Evolutionary conservation across 2,888 invertebrate species (phyloP), one percentile per base, ranked within the genome.

Genomic region (Dolichopus griseipennis): DNA sequence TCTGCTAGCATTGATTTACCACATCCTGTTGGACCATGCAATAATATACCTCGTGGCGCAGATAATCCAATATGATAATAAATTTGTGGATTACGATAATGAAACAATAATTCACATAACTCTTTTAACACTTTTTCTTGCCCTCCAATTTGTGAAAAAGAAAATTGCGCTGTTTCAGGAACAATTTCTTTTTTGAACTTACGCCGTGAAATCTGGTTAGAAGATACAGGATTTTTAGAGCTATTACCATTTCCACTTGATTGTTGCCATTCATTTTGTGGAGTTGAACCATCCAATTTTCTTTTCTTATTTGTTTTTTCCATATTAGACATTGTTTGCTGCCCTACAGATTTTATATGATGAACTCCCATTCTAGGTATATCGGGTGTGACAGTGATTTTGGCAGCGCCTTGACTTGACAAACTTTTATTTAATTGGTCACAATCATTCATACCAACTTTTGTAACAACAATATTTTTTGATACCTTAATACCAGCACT

Each of bases 11-110:
- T 83, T 4, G 91, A 92, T 82, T 93, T 93, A 0, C 98, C 97
- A 78, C 95, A 95, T 0, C 98, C 98, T 0, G 97, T 95, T 0
- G 98, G 97, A 0, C 98, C 98, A 79, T 97, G 96, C 65, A 98
- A 83, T 66, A 99, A 82, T 75, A 97, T 90, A 34, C 97, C 97
- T 76, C 93, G 85, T 0, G 96, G 94, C 61, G 96, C 92, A 72
- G 90, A 87, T 67, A 95, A 88, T 1, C 95, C 95, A 71, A 97
- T 83, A 73, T 89, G 86, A 69, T 85, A 83, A 79, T 93, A 96
- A n/a, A 96, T 87, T 79, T 95, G 92, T 2, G 96, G 94, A 76
- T 95, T 92, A 75, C 90, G 91, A 79, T 97, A 88, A 77, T 96
- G 95, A 73, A 93, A 84, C 66, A 95, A 82, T 68, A 93, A 82